Conservation (phyloP, 1,140 invertebrate species). For the Diplogasteroides magnus region DNA sequence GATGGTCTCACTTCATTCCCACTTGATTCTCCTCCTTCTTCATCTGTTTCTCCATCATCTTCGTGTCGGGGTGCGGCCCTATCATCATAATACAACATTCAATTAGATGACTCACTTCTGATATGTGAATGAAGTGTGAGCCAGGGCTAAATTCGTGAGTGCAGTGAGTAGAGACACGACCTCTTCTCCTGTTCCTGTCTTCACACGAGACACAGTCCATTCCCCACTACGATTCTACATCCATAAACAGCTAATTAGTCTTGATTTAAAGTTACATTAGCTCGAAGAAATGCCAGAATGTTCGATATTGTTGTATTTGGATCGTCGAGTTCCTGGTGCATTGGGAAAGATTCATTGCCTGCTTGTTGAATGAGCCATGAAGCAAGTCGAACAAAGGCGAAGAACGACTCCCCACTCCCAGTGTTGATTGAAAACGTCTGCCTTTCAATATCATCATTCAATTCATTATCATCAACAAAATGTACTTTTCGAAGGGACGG, state of each 20-base stretch:
- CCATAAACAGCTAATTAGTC: no score
- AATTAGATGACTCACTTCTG: neutral
- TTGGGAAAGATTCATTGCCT: neutral
- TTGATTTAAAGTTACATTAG: neutral
- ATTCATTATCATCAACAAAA: slow-evolving; percentile 1
- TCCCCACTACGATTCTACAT: neutral
- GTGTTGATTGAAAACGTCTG: neutral
- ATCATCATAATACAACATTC: neutral
- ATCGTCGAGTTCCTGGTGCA: neutral
- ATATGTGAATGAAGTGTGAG: neutral
- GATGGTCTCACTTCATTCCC: neutral
- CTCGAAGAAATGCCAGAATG: neutral
- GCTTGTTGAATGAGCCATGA: neutral
- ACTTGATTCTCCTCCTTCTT: slow-evolving; percentile 5
- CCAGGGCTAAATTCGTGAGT: neutral
- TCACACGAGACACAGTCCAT: neutral
- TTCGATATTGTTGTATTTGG: neutral
- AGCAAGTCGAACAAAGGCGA: neutral
- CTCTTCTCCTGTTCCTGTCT: neutral
- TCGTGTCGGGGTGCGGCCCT: neutral
- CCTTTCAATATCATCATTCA: neutral
- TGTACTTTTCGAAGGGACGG: slow-evolving; percentile 12
- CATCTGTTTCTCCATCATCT: neutral
- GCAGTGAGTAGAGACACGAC: neutral
- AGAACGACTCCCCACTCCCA: neutral